Conservation (phyloP, 2,888 invertebrate species). For the Liposcelis brunnea region DNA sequence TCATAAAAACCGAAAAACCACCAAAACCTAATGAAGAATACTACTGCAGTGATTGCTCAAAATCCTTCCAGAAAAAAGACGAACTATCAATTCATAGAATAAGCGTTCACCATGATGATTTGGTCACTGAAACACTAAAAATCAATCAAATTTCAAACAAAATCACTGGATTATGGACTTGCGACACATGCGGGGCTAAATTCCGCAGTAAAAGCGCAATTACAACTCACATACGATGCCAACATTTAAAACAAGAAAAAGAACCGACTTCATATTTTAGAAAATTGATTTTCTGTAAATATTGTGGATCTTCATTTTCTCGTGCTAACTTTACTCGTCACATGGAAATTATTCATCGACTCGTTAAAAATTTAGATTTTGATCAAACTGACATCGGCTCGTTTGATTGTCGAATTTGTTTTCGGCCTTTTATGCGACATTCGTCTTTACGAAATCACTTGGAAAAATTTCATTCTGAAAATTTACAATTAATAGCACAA, state of each 20-base stretch:
- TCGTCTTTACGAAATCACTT: background rate
- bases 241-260: background rate
- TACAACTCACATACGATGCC: background rate
- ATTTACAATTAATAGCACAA: background rate
- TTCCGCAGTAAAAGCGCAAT: background rate
- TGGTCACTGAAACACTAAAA: background rate
- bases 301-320: background rate
- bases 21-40: background rate
- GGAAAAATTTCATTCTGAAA: background rate
- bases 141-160: background rate
- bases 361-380: background rate
- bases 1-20: too few relatives aligned
- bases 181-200: background rate
- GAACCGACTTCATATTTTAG: background rate
- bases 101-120: slow-evolving; percentile 4
- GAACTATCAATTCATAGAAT: slow-evolving; percentile 4
- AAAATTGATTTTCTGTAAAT: background rate
- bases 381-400: background rate
- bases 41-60: background rate
- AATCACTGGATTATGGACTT: background rate
- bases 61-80: background rate
- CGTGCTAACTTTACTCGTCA: background rate
- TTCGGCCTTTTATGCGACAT: background rate
- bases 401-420: slow-evolving; percentile 2
- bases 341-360: background rate